These are phyloP conservation scores for Plotosus lineatus DNA, from an alignment of 2,113 vertebrate species.

Conservation along the genomic window DNA sequence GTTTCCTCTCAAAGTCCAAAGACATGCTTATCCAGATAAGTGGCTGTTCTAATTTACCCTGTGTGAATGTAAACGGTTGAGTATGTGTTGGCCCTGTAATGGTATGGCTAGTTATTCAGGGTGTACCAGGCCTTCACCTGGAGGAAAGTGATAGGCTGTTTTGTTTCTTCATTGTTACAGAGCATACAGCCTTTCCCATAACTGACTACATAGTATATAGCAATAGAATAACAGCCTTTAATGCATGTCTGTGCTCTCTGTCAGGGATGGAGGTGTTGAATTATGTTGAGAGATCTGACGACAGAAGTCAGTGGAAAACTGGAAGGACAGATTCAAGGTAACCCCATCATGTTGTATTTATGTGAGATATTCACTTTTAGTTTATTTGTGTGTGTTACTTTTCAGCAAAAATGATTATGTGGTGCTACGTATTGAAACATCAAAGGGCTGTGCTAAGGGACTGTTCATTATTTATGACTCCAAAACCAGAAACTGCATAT, in stretches of 20 bases:
- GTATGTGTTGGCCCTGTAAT: no score
- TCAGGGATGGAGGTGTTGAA: conserved; percentile 93
- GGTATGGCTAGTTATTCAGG: no score
- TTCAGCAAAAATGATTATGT: not conserved
- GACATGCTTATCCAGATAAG: no score
- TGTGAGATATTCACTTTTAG: not conserved
- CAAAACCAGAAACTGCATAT: no score
- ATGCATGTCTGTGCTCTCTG: not conserved
- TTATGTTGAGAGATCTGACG: conserved; percentile 89
- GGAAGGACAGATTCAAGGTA: conserved; percentile 89
- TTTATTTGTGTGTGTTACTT: not conserved
- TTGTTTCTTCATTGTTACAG: not conserved
- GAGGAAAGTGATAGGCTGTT: no score
- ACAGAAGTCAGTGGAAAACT: conserved; percentile 91
- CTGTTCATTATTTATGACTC: no score
- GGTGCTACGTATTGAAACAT: not conserved
- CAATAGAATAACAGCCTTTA: conserved; percentile 52
- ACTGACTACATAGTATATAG: not conserved
- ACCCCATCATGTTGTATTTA: not conserved
- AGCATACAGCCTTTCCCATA: not conserved
- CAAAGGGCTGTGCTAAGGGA: not conserved
- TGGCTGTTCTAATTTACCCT: no score
- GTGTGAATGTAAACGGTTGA: no score
- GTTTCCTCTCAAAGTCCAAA: no score
- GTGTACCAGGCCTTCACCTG: no score